A percentile compares a stretch with the other conserved stretches of the same genome.
Conservation (phyloP, 1,140 invertebrate species). For the Lepidurus packardi region DNA sequence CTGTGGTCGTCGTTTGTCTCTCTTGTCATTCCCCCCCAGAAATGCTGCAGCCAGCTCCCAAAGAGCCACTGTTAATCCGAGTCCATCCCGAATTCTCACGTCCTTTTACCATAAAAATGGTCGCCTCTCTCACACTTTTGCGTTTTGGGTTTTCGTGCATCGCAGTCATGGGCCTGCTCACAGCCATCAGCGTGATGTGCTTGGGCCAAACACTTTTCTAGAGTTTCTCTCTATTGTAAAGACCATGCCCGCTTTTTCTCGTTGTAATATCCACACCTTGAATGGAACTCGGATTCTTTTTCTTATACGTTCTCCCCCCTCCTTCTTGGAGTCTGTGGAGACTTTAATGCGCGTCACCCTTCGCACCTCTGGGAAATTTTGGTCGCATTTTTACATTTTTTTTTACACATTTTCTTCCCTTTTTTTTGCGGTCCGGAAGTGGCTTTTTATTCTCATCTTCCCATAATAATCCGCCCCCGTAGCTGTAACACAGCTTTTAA, state of each 20-base stretch:
- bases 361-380: background rate
- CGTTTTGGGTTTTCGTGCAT: background rate
- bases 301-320: background rate
- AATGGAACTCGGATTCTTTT: background rate
- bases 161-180: background rate
- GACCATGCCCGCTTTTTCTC: background rate
- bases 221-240: background rate
- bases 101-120: conserved; percentile 19
- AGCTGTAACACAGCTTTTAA: background rate
- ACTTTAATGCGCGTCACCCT: background rate
- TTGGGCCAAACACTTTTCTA: background rate
- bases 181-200: conserved; percentile 11
- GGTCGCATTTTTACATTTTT: background rate
- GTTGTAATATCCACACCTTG: background rate
- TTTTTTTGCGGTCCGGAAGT: background rate
- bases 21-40: background rate
- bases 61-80: conserved; percentile 19
- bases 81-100: conserved; percentile 18
- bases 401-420: background rate
- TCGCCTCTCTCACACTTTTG: conserved; percentile 12
- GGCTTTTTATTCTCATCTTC: background rate
- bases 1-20: conserved; percentile 20
- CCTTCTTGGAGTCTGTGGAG: background rate
- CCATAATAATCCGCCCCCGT: conserved; percentile 1
- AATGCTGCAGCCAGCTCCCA: background rate